Conservation (phyloP, 2,113 vertebrate genomes). For the Chionis minor region DNA sequence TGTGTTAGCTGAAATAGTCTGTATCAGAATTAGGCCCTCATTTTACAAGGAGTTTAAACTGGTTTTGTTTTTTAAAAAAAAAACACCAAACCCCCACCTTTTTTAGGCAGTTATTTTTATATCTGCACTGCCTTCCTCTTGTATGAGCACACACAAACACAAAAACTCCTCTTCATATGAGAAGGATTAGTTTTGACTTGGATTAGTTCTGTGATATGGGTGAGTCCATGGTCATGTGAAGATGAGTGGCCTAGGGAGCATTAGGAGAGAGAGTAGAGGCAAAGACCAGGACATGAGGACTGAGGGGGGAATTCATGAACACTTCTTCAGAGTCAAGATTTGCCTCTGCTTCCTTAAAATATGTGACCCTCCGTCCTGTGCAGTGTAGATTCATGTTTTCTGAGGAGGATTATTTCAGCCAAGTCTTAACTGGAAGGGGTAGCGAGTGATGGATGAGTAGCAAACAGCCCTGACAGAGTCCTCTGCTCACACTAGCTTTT, state of each 20-base stretch:
- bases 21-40: not conserved
- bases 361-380: not conserved
- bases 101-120: not conserved
- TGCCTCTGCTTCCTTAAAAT: not conserved
- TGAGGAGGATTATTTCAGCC: not conserved
- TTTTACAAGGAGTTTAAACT: not conserved
- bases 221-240: not conserved
- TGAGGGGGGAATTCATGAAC: not conserved
- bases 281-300: accelerated
- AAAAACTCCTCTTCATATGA: not conserved
- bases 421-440: not conserved
- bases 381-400: not conserved
- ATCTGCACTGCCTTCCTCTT: not conserved
- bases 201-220: not conserved
- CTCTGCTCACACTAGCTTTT: not conserved
- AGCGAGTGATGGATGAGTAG: not conserved
- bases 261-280: not conserved
- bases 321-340: not conserved
- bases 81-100: not conserved
- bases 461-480: not conserved
- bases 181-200: not conserved
- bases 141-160: accelerated
- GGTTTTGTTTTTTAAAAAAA: not conserved
- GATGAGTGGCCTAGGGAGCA: not conserved
- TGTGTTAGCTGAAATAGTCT: not conserved